phyloP scores from a whole-genome alignment of 2,888 invertebrate species.

The Latrodectus hesperus region DNA sequence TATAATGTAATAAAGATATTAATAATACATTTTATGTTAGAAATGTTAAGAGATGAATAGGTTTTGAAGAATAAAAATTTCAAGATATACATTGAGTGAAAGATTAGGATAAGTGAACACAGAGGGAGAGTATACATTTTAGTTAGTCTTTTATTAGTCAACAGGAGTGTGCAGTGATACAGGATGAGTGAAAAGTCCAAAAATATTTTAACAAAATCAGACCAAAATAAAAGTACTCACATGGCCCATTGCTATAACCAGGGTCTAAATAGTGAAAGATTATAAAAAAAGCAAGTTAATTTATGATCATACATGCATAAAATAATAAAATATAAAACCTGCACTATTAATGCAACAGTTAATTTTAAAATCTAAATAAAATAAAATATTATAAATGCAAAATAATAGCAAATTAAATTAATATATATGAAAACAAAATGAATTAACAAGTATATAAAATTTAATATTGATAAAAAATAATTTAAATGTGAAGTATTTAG shows the following conservation, averaged over 20 bases:
- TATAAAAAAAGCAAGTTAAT: slow-evolving; percentile 68
- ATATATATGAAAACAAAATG: slow-evolving; percentile 28
- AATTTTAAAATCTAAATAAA: slow-evolving; percentile 35
- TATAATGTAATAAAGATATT: no score
- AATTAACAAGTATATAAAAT: slow-evolving; percentile 23
- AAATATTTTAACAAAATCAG: slow-evolving; percentile 42
- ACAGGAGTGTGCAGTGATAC: slow-evolving; percentile 56
- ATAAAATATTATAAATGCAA: slow-evolving; percentile 46
- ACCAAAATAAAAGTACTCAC: slow-evolving; percentile 81
- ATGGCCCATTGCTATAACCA: slow-evolving; percentile 90
- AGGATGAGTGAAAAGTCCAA: slow-evolving; percentile 38
- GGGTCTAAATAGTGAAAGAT: slow-evolving; percentile 79
- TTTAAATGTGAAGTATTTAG: neutral
- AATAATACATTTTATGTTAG: no score
- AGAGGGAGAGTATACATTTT: neutral
- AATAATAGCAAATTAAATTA: slow-evolving; percentile 54
- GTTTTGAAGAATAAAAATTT: neutral
- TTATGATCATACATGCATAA: slow-evolving; percentile 53
- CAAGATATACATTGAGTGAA: neutral
- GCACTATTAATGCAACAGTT: slow-evolving; percentile 6
- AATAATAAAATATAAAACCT: slow-evolving; percentile 47
- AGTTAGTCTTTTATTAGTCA: slow-evolving; percentile 27
- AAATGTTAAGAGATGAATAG: no score
- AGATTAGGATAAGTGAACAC: neutral
- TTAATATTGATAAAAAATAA: neutral